These are phyloP conservation scores for Heliconius melpomene DNA, from an alignment of 1,140 invertebrate genomes.

Conservation along the genomic window DNA sequence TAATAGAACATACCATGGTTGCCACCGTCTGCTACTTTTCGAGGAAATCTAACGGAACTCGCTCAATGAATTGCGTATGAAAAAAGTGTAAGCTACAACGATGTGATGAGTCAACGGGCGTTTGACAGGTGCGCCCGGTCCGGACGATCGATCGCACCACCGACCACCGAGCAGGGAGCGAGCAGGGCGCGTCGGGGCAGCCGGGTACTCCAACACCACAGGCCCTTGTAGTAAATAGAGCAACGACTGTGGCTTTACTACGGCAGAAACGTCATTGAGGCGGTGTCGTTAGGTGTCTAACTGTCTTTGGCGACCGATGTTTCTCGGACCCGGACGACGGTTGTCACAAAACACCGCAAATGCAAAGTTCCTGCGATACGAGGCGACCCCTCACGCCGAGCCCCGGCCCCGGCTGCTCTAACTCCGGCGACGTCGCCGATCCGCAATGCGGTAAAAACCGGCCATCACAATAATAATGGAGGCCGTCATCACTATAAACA, in stretches of 20 bases:
- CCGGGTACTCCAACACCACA: background rate
- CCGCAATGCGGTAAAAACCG: constrained; percentile 81
- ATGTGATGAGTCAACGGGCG: constrained; percentile 75
- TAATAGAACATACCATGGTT: constrained; percentile 20
- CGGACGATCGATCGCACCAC: constrained; percentile 67
- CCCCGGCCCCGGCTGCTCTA: constrained; percentile 32
- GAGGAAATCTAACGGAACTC: constrained; percentile 49
- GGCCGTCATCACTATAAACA: constrained; percentile 81
- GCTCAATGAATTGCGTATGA: constrained; percentile 68
- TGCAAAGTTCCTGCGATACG: background rate
- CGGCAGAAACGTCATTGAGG: constrained; percentile 61
- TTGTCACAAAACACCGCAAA: constrained; percentile 16
- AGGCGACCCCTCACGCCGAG: constrained; percentile 17
- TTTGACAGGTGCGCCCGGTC: constrained; percentile 75
- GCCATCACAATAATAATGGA: constrained; percentile 81
- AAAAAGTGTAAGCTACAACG: constrained; percentile 51
- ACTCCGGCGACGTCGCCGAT: constrained; percentile 53
- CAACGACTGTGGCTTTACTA: background rate
- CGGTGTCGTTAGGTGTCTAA: constrained; percentile 66
- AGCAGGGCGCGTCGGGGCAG: constrained; percentile 35
- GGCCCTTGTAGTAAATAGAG: background rate
- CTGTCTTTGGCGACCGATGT: constrained; percentile 71
- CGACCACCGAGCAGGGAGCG: constrained; percentile 51
- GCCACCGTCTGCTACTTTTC: constrained; percentile 12
- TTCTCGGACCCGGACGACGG: constrained; percentile 58